Conservation (phyloP, 2,113 vertebrate species). For the Zosterops japonicus region DNA sequence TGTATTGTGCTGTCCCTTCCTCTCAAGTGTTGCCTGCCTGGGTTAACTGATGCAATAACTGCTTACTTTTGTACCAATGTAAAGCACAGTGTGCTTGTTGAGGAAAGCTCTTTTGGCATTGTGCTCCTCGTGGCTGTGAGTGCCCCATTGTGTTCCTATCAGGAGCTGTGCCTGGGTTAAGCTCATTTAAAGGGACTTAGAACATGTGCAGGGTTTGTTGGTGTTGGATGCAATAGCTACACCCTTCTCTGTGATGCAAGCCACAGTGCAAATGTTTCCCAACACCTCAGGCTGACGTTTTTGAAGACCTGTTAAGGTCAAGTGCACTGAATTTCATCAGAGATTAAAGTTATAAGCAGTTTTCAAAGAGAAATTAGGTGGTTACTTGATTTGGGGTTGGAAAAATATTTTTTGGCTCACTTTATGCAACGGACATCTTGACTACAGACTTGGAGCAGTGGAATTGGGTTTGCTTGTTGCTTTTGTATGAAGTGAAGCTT, state of each 20-base stretch:
- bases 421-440: neutral
- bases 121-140: neutral
- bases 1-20: neutral
- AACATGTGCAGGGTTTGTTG: neutral
- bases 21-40: neutral
- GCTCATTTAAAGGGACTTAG: neutral
- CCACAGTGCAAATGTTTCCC: conserved; percentile 23
- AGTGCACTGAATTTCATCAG: neutral
- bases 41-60: neutral
- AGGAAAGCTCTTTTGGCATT: neutral
- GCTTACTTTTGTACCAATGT: neutral
- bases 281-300: conserved; percentile 7
- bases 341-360: neutral
- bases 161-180: neutral
- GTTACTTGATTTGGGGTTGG: neutral
- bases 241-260: conserved; percentile 3
- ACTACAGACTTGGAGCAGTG: neutral
- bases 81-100: neutral
- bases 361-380: neutral
- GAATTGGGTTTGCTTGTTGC: neutral
- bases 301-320: neutral
- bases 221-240: neutral
- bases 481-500: neutral
- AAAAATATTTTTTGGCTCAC: neutral
- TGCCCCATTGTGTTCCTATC: neutral